Evolutionary conservation across 2,888 invertebrate species (phyloP), one percentile per base, ranked within the genome.

Genomic region (Drosophila borborema): DNA sequence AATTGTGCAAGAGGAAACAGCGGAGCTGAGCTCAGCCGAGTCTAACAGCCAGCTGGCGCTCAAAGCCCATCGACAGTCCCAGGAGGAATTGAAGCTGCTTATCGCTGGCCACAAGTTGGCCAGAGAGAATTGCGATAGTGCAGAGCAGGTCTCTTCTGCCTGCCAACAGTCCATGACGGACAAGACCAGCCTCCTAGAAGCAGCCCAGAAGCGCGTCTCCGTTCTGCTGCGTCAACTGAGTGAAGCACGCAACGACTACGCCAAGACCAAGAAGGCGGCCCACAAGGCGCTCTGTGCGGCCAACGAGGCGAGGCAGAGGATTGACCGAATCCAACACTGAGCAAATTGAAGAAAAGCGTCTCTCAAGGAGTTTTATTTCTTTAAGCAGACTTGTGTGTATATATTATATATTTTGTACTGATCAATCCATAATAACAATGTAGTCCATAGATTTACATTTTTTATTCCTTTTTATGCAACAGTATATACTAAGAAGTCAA

Each of bases 221-320:
- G 94, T 95, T 60, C 91, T 96, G 14, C 94, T 94, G 74, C 94
- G 94, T 31, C 95, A 96, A 80, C 86, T 96, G 36, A 94, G 94
- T 81, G 94, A 94, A 18, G 95, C 95, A 0, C 94, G 95, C 65
- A 93, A 93, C 0, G 96, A 96, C 77, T 94, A 95, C 54, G 92
- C 94, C 0, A 95, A 95, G 28, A 96, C 96, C 0, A 95, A 95
- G 85, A 95, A 95, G 72, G 95, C 96, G 0, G 96, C 96, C 0
- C 94, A 94, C 60, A 94, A 94, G 66, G 96, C 96, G 0, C 94
- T 94, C 31, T 94, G 95, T 63, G 94, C 96, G 0, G 96, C 96
- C 0, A 94, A 95, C 23, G 95, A 95, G 18, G 96, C 96, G 8
- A 95, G 95, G 80, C 94, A 95, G 6, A 87, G 90, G 1, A 53